Evolutionary conservation across 2,797 vertebrate species (phyloP), one percentile per base, ranked within the genome.

Genomic region (Martes flavigula): DNA sequence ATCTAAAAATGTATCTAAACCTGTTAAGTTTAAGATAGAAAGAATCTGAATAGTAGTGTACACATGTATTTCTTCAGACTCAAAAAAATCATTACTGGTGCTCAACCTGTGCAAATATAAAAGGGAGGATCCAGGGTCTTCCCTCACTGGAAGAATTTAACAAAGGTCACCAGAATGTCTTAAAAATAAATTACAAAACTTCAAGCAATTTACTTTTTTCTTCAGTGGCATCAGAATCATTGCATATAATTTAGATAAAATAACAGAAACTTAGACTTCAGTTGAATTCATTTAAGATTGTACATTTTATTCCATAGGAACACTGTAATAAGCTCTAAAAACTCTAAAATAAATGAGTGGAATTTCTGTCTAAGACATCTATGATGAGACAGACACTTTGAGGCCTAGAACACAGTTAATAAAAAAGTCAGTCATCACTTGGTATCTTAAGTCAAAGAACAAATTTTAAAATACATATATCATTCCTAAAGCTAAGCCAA

Each of bases 271-370:
- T 51, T 87, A 79, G 30, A 51, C 14, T 60, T 7, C 8, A 85
- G 18, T 73, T 60, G 8, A 94, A 70, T 62, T 89, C 40, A 89
- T 18, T 83, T 64, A 93, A 72, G 46, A 87, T 23, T 58, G 46
- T 8, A 54, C 58, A 30, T 48, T 56, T 90, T 75, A 60, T 94
- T 84, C 87, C 70, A 91, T 5, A 83, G 77, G 30, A 82, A 94
- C 30, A 38, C 51, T 38, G 97, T 81, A 46, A 77, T 6, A 95
- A 92, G 10, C 25, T 81, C 81, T 96, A 92, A 95, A 91, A 86
- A 38, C 27, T 78, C 51, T 11, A 78, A 32, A 32, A 56, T 56
- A 86, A 72, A 60, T 77, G 48, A 87, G 12, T 32, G 10, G 35
- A 64, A 87, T 93, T 92, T 92, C 75, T 68, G 8, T 38, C 46